A percentile compares a stretch with the other conserved stretches of the same genome.
phyloP scores from a whole-genome alignment of 2,797 vertebrate species.

The Rhabdomys pumilio region DNA sequence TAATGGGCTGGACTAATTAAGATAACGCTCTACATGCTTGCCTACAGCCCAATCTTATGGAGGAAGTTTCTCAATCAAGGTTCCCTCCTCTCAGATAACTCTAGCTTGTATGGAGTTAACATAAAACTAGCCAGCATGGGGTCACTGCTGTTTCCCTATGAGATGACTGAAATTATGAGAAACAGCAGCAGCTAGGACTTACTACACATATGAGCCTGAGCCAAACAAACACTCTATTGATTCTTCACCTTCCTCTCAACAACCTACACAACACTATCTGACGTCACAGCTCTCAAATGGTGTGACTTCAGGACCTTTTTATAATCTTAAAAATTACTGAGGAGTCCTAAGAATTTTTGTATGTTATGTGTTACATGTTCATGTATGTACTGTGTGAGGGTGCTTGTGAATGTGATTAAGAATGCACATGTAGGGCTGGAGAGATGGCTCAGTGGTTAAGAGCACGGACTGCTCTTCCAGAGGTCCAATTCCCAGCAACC shows the following conservation, averaged over 20 bases:
- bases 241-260: not conserved
- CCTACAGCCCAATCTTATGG: not conserved
- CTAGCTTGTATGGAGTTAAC: not conserved
- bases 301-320: not conserved
- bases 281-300: not conserved
- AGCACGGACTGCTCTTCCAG: too few relatives aligned
- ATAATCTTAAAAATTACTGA: not conserved
- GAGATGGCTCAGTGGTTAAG: too few relatives aligned
- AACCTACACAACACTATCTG: not conserved
- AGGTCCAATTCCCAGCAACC: too few relatives aligned
- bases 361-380: not conserved
- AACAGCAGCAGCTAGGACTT: not conserved
- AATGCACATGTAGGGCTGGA: too few relatives aligned
- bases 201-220: not conserved
- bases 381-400: not conserved
- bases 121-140: not conserved
- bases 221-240: fast-evolving
- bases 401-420: not conserved
- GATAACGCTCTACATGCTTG: not conserved
- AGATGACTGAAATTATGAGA: not conserved
- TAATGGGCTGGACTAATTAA: not conserved
- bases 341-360: not conserved
- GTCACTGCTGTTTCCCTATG: not conserved
- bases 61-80: not conserved
- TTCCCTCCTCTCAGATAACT: not conserved